These are phyloP conservation scores for Hoplostethus mediterraneus DNA, from an alignment of 2,797 vertebrate genomes.

Conservation along the genomic window DNA sequence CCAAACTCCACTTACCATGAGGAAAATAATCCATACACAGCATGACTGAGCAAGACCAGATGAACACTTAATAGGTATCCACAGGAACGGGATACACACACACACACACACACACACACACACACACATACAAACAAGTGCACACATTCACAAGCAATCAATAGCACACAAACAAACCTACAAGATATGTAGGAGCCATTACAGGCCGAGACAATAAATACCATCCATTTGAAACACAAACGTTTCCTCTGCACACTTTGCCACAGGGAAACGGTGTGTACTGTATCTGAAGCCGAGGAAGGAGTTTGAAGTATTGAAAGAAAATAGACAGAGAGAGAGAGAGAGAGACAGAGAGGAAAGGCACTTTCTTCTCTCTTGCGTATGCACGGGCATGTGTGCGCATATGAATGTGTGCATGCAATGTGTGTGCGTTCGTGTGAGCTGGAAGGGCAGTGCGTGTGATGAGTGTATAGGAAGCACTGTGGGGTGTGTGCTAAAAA, in stretches of 20 bases:
- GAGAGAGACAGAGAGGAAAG: neutral
- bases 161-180: constrained; percentile 66
- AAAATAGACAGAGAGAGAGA: constrained; percentile 33
- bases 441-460: constrained; percentile 61
- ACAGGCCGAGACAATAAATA: constrained; percentile 62
- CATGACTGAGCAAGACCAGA: constrained; percentile 83
- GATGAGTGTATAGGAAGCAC: constrained; percentile 74
- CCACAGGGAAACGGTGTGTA: constrained; percentile 53
- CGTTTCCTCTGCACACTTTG: constrained; percentile 48
- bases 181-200: constrained; percentile 62
- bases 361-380: constrained; percentile 25
- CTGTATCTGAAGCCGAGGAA: constrained; percentile 45
- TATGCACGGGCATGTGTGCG: constrained; percentile 31
- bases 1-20: constrained; percentile 69
- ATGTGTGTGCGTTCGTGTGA: constrained; percentile 27
- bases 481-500: constrained; percentile 79
- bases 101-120: constrained; percentile 24
- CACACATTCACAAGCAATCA: constrained; percentile 61
- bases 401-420: neutral
- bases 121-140: constrained; percentile 25
- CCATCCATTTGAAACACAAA: constrained; percentile 70
- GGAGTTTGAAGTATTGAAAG: constrained; percentile 37
- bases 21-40: constrained; percentile 82
- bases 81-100: constrained; percentile 73
- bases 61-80: constrained; percentile 84